Conservation (phyloP, 2,797 vertebrate species). For the Chaetodon trifasciatus region DNA sequence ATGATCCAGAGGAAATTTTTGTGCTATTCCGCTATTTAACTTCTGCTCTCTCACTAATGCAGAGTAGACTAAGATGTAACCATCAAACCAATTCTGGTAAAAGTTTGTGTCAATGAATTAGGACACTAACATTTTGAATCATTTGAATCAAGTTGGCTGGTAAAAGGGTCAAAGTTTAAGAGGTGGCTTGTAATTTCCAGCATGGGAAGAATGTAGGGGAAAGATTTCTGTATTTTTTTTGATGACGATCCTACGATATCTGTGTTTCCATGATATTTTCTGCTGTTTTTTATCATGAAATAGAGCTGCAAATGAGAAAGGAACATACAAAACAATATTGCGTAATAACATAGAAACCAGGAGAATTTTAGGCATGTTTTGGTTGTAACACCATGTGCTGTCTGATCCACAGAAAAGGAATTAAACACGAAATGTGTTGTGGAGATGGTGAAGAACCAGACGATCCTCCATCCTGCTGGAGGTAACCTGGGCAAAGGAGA, state of each 20-base stretch:
- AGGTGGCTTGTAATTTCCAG: background rate
- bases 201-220: background rate
- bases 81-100: background rate
- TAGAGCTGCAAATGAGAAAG: too few relatives aligned
- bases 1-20: conserved; percentile 26
- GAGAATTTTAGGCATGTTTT: background rate
- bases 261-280: background rate
- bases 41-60: background rate
- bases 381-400: conserved; percentile 20
- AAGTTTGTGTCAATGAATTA: background rate
- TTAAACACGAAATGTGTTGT: conserved; percentile 89
- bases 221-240: background rate
- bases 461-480: conserved; percentile 83
- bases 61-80: background rate
- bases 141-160: background rate
- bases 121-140: background rate
- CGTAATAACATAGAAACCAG: background rate
- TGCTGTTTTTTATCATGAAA: background rate
- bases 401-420: conserved; percentile 85
- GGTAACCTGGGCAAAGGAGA: conserved; percentile 84
- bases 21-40: background rate
- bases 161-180: background rate
- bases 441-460: conserved; percentile 89
- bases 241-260: background rate
- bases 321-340: too few relatives aligned